Conservation (phyloP, 2,797 vertebrate genomes). For the Stomatorhinus walkeri region DNA sequence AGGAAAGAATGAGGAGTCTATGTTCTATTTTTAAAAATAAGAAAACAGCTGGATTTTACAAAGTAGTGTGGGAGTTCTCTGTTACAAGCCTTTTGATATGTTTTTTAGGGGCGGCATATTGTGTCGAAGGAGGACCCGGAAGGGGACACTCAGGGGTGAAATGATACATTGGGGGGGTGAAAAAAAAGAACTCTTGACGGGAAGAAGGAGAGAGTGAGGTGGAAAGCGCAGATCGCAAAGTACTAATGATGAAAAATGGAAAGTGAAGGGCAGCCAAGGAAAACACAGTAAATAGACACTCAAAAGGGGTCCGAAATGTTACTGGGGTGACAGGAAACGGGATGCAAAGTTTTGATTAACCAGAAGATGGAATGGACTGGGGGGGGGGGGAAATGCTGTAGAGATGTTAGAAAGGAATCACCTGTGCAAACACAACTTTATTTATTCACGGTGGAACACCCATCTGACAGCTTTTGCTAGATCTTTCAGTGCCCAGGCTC, state of each 20-base stretch:
- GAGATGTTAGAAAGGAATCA: conserved; percentile 35
- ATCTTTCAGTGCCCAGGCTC: conserved; percentile 32
- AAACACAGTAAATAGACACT: conserved; percentile 60
- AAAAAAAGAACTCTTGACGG: background rate
- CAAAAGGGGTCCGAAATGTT: conserved; percentile 40
- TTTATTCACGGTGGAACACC: conserved; percentile 35
- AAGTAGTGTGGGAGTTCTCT: background rate
- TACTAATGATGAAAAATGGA: conserved; percentile 67
- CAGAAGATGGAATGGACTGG: conserved; percentile 38
- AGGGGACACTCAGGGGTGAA: background rate
- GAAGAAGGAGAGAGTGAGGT: background rate
- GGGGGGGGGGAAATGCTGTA: background rate
- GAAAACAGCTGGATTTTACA: conserved; percentile 17
- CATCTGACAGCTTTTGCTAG: conserved; percentile 23
- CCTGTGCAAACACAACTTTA: conserved; percentile 41
- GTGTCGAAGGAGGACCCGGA: background rate
- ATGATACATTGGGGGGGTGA: background rate
- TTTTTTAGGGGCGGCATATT: background rate
- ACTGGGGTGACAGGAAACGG: conserved; percentile 39
- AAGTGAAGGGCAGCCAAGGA: conserved; percentile 56
- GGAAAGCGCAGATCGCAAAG: conserved; percentile 63
- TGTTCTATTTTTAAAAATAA: conserved; percentile 10
- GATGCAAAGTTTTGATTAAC: conserved; percentile 41
- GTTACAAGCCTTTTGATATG: conserved; percentile 6
- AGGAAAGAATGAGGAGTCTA: conserved; percentile 32